A percentile compares a stretch with the other conserved stretches of the same genome.
Evolutionary conservation across 1,140 invertebrate species (phyloP).

Genomic region (Calosoma granatense): DNA sequence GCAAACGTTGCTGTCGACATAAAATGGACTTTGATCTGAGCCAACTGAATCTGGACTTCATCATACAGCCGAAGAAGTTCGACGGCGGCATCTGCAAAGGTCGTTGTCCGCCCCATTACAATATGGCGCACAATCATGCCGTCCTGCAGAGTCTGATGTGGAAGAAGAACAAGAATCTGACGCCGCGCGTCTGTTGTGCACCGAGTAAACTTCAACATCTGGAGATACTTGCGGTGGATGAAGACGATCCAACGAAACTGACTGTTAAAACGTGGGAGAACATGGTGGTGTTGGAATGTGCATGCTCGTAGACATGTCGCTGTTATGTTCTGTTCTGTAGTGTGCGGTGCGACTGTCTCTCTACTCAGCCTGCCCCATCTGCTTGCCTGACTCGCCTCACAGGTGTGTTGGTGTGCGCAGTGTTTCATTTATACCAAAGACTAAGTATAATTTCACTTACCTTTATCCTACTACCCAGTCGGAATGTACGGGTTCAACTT

Average conservation of each 20-base stretch:
- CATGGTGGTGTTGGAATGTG: slow-evolving; percentile 62
- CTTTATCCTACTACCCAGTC: not conserved
- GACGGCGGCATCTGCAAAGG: slow-evolving; percentile 65
- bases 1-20: slow-evolving; percentile 51
- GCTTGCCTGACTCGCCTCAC: too few relatives aligned
- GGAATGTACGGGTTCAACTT: not conserved
- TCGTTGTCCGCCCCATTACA: slow-evolving; percentile 55
- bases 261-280: slow-evolving; percentile 60
- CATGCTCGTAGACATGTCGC: slow-evolving; percentile 61
- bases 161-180: slow-evolving; percentile 44
- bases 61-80: slow-evolving; percentile 58
- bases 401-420: too few relatives aligned
- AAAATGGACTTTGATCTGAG: slow-evolving; percentile 53
- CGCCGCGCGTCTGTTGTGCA: slow-evolving; percentile 59
- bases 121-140: slow-evolving; percentile 61
- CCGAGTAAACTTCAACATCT: slow-evolving; percentile 56
- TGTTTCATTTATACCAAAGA: not conserved
- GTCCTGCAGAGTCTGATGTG: slow-evolving; percentile 59
- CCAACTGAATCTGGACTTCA: slow-evolving; percentile 57
- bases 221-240: slow-evolving; percentile 56
- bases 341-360: too few relatives aligned
- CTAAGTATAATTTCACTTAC: not conserved
- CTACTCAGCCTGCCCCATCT: too few relatives aligned
- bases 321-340: too few relatives aligned
- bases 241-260: slow-evolving; percentile 49